Conservation (phyloP, 2,797 vertebrate genomes). For the Lerista edwardsae region DNA sequence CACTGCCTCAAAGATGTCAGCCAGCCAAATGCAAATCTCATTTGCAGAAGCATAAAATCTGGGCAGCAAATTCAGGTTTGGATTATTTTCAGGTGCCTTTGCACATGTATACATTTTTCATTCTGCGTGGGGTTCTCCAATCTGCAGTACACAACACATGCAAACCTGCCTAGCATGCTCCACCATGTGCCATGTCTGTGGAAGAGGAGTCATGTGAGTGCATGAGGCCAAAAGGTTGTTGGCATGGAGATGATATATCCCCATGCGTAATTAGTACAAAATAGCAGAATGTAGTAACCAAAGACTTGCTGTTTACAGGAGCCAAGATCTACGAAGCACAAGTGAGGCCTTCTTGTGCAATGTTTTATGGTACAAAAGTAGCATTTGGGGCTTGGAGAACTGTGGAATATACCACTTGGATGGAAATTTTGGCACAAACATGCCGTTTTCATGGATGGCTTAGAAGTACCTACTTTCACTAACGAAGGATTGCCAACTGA, state of each 20-base stretch:
- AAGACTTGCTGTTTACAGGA: background rate
- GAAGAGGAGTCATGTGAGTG: background rate
- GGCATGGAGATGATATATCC: background rate
- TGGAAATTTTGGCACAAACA: background rate
- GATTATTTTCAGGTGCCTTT: no score
- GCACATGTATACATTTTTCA: background rate
- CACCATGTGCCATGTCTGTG: background rate
- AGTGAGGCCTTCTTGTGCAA: background rate
- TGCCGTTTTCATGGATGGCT: background rate
- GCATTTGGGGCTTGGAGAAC: background rate
- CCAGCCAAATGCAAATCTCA: background rate
- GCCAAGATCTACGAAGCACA: background rate
- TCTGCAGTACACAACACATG: background rate
- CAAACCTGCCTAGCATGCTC: background rate
- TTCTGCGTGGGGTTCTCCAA: background rate
- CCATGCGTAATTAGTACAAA: background rate
- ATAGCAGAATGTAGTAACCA: background rate
- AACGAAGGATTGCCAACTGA: background rate
- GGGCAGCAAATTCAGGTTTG: background rate
- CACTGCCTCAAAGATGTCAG: constrained; percentile 4
- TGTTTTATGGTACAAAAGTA: background rate
- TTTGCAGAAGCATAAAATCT: background rate
- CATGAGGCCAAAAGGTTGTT: background rate
- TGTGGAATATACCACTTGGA: background rate
- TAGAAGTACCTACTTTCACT: background rate